A percentile compares a stretch with the other conserved stretches of the same genome.
Evolutionary conservation across 2,888 invertebrate genomes (phyloP).

Genomic region (Drosophila multiciliata): DNA sequence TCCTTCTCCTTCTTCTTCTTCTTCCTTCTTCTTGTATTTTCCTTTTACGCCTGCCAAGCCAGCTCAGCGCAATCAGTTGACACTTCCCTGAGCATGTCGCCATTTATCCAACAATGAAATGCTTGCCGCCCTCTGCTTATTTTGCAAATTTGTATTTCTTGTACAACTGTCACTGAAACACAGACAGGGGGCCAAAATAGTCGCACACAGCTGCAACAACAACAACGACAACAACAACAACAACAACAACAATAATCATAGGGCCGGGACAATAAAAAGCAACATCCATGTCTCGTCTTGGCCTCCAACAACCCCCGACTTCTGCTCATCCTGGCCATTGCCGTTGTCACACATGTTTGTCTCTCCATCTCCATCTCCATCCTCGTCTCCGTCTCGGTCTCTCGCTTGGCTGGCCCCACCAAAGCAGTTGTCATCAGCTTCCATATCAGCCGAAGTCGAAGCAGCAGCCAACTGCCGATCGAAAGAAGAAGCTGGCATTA

Average conservation of each 20-base stretch:
- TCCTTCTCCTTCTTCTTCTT: neutral
- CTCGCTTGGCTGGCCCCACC: conserved; percentile 54
- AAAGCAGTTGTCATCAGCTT: conserved; percentile 63
- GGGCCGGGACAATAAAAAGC: conserved; percentile 63
- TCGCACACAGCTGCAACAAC: conserved; percentile 42
- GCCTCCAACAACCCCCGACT: conserved; percentile 15
- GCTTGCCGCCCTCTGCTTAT: conserved; percentile 68
- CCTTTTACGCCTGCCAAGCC: conserved; percentile 74
- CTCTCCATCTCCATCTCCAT: too few species aligned
- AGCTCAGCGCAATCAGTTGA: conserved; percentile 80
- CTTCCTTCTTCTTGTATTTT: conserved; percentile 30
- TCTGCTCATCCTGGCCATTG: conserved; percentile 38
- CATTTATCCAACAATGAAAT: conserved; percentile 72
- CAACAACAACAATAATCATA: conserved; percentile 21
- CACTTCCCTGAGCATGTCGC: conserved; percentile 79
- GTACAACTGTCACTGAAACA: conserved; percentile 74
- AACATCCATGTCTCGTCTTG: conserved; percentile 62
- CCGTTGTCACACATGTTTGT: conserved; percentile 63
- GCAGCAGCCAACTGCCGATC: conserved; percentile 37
- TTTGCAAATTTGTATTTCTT: conserved; percentile 80
- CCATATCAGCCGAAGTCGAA: conserved; percentile 27
- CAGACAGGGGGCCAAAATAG: conserved; percentile 40
- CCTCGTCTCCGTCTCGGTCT: conserved; percentile 18
- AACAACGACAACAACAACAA: conserved; percentile 20
- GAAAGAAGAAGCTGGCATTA: conserved; percentile 13